These are phyloP conservation scores for Ptyas mucosa DNA, from an alignment of 2,113 vertebrate genomes.

Conservation along the genomic window DNA sequence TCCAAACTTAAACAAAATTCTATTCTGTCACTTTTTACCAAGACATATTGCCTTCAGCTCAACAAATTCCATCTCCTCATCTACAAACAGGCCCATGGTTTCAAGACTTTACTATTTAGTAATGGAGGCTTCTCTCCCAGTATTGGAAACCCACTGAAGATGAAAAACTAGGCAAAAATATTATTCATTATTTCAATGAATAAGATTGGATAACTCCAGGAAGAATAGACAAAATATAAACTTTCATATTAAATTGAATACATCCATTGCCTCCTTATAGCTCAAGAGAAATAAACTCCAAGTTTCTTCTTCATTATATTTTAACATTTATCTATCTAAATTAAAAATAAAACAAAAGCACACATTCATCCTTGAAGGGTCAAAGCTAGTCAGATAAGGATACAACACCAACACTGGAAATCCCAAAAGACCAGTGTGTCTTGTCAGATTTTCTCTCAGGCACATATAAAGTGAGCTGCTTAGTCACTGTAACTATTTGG, in stretches of 20 bases:
- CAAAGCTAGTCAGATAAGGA: neutral
- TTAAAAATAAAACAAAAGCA: neutral
- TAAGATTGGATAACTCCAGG: neutral
- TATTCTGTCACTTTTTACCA: neutral
- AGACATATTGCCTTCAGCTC: no score
- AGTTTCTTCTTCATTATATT: neutral
- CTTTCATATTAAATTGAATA: neutral
- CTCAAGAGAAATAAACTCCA: neutral
- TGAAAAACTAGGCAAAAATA: neutral
- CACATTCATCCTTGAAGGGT: neutral
- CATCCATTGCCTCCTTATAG: neutral
- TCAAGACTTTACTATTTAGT: neutral
- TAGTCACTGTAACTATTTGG: constrained; percentile 13
- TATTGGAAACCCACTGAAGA: neutral
- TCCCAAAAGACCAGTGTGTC: neutral
- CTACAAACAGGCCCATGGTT: neutral
- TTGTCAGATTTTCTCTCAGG: constrained; percentile 13
- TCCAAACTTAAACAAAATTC: neutral
- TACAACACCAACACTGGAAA: neutral
- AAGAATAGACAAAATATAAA: neutral
- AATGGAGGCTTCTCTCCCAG: neutral
- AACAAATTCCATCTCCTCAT: neutral
- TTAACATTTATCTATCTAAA: neutral
- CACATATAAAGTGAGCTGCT: constrained; percentile 4
- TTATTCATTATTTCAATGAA: neutral